These are phyloP conservation scores for Lamproptera curius DNA, from an alignment of 2,888 invertebrate genomes.

Conservation along the genomic window DNA sequence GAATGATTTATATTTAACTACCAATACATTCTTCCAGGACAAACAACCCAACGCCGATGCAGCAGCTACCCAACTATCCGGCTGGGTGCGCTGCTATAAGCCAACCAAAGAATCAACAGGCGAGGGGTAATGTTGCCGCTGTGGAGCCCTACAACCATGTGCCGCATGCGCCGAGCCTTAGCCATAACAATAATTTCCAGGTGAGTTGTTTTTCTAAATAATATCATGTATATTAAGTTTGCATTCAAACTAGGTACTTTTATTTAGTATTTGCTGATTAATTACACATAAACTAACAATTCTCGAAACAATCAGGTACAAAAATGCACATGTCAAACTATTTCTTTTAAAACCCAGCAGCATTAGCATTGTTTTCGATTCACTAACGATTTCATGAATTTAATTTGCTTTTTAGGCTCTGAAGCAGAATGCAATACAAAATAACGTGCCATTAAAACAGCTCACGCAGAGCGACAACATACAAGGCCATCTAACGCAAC, in stretches of 20 bases:
- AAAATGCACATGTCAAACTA: too few relatives aligned
- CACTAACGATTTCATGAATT: too few relatives aligned
- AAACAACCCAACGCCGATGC: conserved; percentile 66
- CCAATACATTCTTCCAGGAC: too few relatives aligned
- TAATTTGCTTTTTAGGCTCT: conserved; percentile 59
- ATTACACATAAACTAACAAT: too few relatives aligned
- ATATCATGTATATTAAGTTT: too few relatives aligned
- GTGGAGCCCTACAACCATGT: conserved; percentile 93
- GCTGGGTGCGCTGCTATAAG: conserved; percentile 49
- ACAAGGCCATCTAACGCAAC: conserved; percentile 65
- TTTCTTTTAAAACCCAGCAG: too few relatives aligned
- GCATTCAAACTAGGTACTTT: too few relatives aligned
- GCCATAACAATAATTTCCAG: conserved; percentile 67
- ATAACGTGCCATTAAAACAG: conserved; percentile 75
- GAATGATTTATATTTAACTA: too few relatives aligned
- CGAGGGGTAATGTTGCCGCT: conserved; percentile 89
- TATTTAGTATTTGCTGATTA: too few relatives aligned
- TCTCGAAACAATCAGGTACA: too few relatives aligned
- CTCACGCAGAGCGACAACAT: conserved; percentile 70
- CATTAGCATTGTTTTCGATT: too few relatives aligned
- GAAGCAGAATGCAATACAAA: conserved; percentile 72
- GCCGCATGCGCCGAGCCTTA: conserved; percentile 80
- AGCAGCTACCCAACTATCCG: conserved; percentile 68
- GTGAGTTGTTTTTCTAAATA: conserved; percentile 33
- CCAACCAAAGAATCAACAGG: conserved; percentile 74